Conservation (phyloP, 2,797 vertebrate species). For the Semotilus atromaculatus region DNA sequence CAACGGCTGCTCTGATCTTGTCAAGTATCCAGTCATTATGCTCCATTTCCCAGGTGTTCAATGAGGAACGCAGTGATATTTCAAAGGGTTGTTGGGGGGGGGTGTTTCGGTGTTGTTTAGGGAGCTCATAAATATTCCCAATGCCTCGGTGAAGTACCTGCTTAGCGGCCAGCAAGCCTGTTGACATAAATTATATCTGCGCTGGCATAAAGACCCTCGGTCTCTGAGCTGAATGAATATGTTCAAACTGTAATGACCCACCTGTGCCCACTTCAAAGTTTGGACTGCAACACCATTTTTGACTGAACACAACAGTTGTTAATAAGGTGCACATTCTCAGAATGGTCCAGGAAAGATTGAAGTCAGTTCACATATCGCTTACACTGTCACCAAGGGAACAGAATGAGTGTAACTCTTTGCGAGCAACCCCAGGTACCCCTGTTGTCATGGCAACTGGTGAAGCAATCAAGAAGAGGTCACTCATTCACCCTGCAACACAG, state of each 20-base stretch:
- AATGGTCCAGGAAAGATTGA: background rate
- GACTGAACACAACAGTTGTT: constrained; percentile 11
- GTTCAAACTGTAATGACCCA: constrained; percentile 59
- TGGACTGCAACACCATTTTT: background rate
- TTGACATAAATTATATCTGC: constrained; percentile 60
- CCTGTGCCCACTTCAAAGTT: constrained; percentile 62
- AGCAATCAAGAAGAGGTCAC: constrained; percentile 20
- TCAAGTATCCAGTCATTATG: constrained; percentile 33
- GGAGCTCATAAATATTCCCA: constrained; percentile 64
- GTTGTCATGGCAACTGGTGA: constrained; percentile 38
- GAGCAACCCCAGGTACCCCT: constrained; percentile 4
- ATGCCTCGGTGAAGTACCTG: constrained; percentile 51
- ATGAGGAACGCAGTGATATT: constrained; percentile 41
- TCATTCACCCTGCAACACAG: background rate
- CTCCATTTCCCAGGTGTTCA: constrained; percentile 37
- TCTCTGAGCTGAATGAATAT: constrained; percentile 55
- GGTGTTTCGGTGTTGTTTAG: constrained; percentile 43
- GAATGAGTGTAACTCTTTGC: constrained; percentile 14
- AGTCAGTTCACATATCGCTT: constrained; percentile 1
- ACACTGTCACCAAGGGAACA: constrained; percentile 5
- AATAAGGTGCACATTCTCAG: background rate
- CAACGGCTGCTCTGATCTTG: constrained; percentile 51
- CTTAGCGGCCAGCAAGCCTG: constrained; percentile 54
- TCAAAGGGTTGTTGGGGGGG: constrained; percentile 50
- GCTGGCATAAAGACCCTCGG: constrained; percentile 45